Base-by-base conservation (phyloP, 2,888 invertebrate species). In the Diarsia dahlii region DNA sequence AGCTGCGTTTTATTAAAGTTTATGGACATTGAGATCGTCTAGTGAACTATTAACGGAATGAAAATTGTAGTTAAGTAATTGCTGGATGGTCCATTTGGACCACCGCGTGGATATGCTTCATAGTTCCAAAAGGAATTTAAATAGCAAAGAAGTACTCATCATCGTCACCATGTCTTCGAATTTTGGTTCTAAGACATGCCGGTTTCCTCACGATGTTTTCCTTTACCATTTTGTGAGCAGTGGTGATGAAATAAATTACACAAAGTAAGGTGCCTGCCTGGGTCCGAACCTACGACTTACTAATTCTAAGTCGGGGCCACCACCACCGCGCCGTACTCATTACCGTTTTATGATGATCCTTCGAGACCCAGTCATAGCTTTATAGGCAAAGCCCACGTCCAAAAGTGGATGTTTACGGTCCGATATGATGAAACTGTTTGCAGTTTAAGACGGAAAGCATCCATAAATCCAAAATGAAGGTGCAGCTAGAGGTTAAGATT, bases 351-450 rank as follows among this genome's bases (percentile, higher is more conserved):
- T 58, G 62, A 54, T 50, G 48, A 67, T 71, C 58, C 81, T 74
- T 65, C 34, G 15, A 72, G 3, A 6, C 15, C 8, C n/a, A 54
- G 18, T 45, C 39, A 12, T 71, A 76, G 13, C 39, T 67, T 71
- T 71, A 71, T 34, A n/a, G 48, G 12, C 62, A 52, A 45, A 34
- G 10, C 76, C 71, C 60, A 81, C 84, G 64, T 68, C 50, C 54
- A 63, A 20, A 23, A 46, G 23, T 64, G 56, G 60, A 71, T 68
- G 58, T 84, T 81, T 60, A 84, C 48, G 76, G 71, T 54, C 50
- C n/a, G 50, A 81, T 63, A 84, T 84, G 85, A 84, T 82, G 69
- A 78, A 81, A 87, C 76, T 82, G 67, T 81, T 85, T 82, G 83
- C 85, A 79, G 60, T 75, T 68, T 71, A 71, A 84, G 81, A 72